Evolutionary conservation across 2,797 vertebrate species (phyloP), one percentile per base, ranked within the genome.

Genomic region (Periparus ater): DNA sequence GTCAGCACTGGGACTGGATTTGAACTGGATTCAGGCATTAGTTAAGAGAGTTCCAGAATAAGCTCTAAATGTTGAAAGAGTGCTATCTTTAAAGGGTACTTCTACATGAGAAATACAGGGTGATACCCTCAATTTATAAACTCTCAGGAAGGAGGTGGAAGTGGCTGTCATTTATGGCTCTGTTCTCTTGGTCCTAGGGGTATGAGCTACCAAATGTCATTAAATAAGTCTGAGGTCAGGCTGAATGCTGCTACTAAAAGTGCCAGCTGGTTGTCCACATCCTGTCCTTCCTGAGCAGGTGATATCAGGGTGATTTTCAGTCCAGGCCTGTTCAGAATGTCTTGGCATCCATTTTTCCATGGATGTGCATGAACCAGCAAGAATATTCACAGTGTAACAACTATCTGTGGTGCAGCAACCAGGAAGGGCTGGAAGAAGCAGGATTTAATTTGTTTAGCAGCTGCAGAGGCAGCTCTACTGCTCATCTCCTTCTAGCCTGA

Each of bases 1-100:
- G 89, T 96, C 95, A 95, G 83, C 85, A 70, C 17, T 93, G 89
- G 94, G 93, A 93, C 68, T 88, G 72, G 13, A 50, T 71, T 95
- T 91, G 93, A 96, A 75, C 76, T 73, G 73, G 48, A 38, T 94
- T 95, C 91, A 94, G 80, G 63, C 88, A 66, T 70, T 73, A 80
- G 73, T 34, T 75, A 88, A 76, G 60, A 70, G 51, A 66, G 67
- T 93, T 93, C 85, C 88, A 95, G 93, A 95, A 91, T 34, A 91
- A 95, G 62, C 83, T 91, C 55, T 60, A 48, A 81, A 66, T 51
- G 54, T 47, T 91, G 42, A 79, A 94, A 55, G 50, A 93, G 51
- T 81, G 47, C 70, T 90, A 15, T 77, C 73, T 89, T 67, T 93
- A 78, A 95, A 93, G 44, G 14, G 22, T 73, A 51, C 44, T 75